Base-by-base conservation (phyloP, 1,140 invertebrate species). In the Subanguina moxae region DNA sequence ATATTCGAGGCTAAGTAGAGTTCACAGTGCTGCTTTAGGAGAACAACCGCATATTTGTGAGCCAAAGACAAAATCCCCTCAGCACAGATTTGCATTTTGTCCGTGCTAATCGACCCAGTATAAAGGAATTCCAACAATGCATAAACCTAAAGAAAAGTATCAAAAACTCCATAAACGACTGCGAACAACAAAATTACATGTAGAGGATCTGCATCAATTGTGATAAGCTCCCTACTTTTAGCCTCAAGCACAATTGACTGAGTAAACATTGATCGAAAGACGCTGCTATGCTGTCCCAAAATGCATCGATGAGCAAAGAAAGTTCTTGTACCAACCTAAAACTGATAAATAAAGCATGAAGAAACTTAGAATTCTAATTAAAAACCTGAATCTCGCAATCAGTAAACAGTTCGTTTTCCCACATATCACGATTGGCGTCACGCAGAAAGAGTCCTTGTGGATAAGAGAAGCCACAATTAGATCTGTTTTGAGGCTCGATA, bases 11-110 rank as follows among this genome's bases (percentile, higher is more conserved):
- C 66, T 43, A 80, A 48, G 25, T 72, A 68, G 9, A 71, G 64
- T 43, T 80, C 78, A 52, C 80, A 82, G 30, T 80, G 72, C 15
- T 82, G 80, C 42, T 80, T 80, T n/a, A 80, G 59, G 13, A 69
- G 42, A 13, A 78, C 25, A 23, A 80, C 71, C 27, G 70, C 79
- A 62, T 80, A 80, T 67, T 80, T 80, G 32, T 80, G 77, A 17
- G 78, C 78, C 32, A 80, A 70, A 1, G 74, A 74, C 38, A 80
- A 57, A 30, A 74, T 76, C 13, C 58, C 64, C 17, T 80, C 64
- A 9, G 71, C 61, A 65, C 19, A 30, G 21, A 67, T 68, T 52
- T 66, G 70, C 19, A 75, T 62, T 15, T 56, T 13, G n/a, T 27
- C 59, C 38, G 23, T 30, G 15, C 62, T 67, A 56, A 56, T 56